A percentile compares a stretch with the other conserved stretches of the same genome.
phyloP scores from a whole-genome alignment of 2,113 vertebrate species.

The Ceyx cyanopectus region DNA sequence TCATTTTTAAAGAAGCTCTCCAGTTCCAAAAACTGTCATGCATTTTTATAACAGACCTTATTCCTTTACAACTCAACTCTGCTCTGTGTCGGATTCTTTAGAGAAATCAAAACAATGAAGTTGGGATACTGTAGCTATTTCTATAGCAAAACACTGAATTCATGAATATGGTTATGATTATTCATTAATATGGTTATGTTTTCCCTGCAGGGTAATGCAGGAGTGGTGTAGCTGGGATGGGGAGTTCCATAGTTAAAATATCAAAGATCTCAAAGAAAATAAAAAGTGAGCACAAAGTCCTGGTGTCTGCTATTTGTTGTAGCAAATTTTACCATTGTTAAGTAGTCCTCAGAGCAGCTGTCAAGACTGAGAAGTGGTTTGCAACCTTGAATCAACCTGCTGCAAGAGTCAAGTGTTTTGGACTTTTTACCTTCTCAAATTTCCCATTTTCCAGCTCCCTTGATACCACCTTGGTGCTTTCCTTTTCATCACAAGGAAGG shows the following conservation, averaged over 20 bases:
- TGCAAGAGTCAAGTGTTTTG: neutral
- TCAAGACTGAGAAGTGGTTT: neutral
- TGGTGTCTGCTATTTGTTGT: neutral
- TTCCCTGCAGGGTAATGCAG: neutral
- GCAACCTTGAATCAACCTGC: neutral
- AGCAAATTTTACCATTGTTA: neutral
- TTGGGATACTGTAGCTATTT: slow-evolving; percentile 5
- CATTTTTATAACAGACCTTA: neutral
- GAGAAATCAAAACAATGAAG: neutral
- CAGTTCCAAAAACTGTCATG: neutral
- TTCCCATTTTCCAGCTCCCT: neutral
- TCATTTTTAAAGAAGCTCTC: neutral
- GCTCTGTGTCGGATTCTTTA: neutral
- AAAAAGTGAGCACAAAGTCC: neutral
- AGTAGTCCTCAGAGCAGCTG: neutral
- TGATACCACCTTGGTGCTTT: neutral
- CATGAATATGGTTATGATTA: neutral
- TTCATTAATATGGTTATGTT: neutral
- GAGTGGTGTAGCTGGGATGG: neutral
- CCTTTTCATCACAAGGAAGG: neutral
- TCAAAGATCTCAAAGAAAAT: neutral
- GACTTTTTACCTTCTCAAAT: neutral
- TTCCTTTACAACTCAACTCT: slow-evolving; percentile 16
- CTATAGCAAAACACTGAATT: neutral
- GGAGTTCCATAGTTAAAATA: neutral